These are phyloP conservation scores for Spatulosminthurus flaviceps DNA, from an alignment of 2,888 invertebrate genomes.

Conservation along the genomic window DNA sequence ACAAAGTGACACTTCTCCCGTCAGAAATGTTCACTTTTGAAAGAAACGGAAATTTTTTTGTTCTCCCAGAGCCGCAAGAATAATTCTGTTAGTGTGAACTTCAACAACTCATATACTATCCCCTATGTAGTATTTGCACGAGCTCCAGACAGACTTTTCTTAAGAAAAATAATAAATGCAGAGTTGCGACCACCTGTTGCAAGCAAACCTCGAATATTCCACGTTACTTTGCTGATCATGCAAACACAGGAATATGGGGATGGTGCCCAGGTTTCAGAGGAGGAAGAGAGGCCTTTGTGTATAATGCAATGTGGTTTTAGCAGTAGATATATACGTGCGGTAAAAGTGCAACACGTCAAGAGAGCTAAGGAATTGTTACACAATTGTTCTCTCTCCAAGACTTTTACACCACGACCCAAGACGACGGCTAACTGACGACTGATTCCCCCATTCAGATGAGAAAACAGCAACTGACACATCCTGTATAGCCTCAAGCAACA, in stretches of 20 bases:
- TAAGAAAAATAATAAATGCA: not conserved
- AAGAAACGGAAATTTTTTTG: no score
- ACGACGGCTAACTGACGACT: conserved; percentile 37
- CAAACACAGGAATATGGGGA: not conserved
- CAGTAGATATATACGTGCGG: not conserved
- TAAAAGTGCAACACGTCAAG: not conserved
- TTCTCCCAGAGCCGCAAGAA: no score
- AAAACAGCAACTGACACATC: conserved; percentile 46
- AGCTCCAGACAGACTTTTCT: not conserved
- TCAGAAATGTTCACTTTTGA: no score
- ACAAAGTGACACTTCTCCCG: no score
- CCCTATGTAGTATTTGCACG: not conserved
- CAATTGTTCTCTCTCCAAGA: conserved; percentile 16
- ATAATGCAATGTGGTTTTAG: no score
- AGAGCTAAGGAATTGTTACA: not conserved
- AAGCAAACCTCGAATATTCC: not conserved
- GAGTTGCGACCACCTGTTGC: not conserved
- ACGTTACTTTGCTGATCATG: not conserved
- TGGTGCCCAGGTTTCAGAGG: no score
- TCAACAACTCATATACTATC: not conserved
- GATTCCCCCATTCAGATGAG: conserved; percentile 39
- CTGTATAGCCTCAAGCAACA: conserved; percentile 51
- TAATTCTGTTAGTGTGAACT: not conserved
- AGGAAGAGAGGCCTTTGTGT: no score
- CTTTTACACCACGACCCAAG: not conserved